Base-by-base conservation (phyloP, 2,113 vertebrate species). In the Mormyrus lacerda region DNA sequence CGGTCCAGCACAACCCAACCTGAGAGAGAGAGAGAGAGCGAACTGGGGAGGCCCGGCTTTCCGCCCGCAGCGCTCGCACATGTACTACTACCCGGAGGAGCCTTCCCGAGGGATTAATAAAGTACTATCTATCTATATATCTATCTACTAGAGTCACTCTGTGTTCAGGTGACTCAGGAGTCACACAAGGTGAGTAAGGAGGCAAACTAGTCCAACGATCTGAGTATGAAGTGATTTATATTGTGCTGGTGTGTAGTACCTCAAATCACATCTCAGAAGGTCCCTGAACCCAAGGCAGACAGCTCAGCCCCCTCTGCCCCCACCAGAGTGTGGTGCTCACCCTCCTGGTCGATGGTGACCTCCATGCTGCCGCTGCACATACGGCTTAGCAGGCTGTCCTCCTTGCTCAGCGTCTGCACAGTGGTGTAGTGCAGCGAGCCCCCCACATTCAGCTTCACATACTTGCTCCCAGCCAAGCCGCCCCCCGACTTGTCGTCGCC, bases 1-100 rank as follows among this genome's bases (percentile, higher is more conserved):
- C 97, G 92, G 85, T 98, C 97, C 92, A 98, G 94, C 93, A 98
- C 94, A 8, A 98, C 95, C 97, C 97, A 98, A 86, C 97, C 97
- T 97, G 88, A 35, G 85, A 89, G 42, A 85, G 61, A 87, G 86
- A 44, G 39, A 21, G 90, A 31, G 10, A 50, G 73, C 15, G n/a
- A 48, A 10, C 10, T 1, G 39, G 3, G 21, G 39, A 13, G 27
- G 61, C 61, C 61, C 1, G 10, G 10, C 13, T 69, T 69, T 27
- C 11, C 61, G 31, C 1, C n/a, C 61, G 10, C 48, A 11, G 48
- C 10, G 1, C n/a, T 27, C 9, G 61, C 7, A 65, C n/a, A 9
- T 58, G 13, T 21, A 48, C 58, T n/a, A n/a, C n/a, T n/a, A n/a
- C n/a, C n/a, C n/a, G n/a, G n/a, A n/a, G n/a, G n/a, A n/a, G n/a